Conservation (phyloP, 37 sponge, comb jelly and placozoan species). For the Beroe ovata region DNA sequence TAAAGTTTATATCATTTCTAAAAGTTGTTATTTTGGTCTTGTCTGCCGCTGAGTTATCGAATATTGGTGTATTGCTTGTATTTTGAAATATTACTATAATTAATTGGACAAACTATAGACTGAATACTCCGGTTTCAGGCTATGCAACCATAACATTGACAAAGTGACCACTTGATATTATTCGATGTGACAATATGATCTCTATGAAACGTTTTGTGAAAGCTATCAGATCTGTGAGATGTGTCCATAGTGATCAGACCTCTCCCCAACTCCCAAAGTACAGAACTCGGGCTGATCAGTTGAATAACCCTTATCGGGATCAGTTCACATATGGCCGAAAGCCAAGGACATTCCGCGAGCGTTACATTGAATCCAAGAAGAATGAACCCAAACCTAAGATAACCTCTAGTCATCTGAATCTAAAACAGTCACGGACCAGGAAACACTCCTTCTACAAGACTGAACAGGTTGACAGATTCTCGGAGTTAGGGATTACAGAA, state of each 20-base stretch:
- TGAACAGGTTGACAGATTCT: not conserved
- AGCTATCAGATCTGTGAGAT: not conserved
- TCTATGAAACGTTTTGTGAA: too few relatives aligned
- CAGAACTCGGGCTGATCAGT: not conserved
- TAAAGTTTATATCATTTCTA: too few relatives aligned
- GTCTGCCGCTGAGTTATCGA: too few relatives aligned
- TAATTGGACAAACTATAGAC: too few relatives aligned
- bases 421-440: not conserved
- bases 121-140: too few relatives aligned
- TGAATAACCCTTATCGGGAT: constrained; percentile 38
- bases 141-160: too few relatives aligned
- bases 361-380: not conserved
- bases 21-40: too few relatives aligned
- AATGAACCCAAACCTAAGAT: constrained; percentile 53
- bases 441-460: not conserved
- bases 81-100: too few relatives aligned
- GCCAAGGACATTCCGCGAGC: constrained; percentile 33
- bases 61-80: too few relatives aligned
- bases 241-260: not conserved
- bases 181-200: too few relatives aligned
- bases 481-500: not conserved
- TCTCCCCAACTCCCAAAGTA: not conserved
- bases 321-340: not conserved
- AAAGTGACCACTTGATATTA: too few relatives aligned
- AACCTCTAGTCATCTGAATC: not conserved